Base-by-base conservation (phyloP, 2,113 vertebrate genomes). In the Hiodon alosoides region DNA sequence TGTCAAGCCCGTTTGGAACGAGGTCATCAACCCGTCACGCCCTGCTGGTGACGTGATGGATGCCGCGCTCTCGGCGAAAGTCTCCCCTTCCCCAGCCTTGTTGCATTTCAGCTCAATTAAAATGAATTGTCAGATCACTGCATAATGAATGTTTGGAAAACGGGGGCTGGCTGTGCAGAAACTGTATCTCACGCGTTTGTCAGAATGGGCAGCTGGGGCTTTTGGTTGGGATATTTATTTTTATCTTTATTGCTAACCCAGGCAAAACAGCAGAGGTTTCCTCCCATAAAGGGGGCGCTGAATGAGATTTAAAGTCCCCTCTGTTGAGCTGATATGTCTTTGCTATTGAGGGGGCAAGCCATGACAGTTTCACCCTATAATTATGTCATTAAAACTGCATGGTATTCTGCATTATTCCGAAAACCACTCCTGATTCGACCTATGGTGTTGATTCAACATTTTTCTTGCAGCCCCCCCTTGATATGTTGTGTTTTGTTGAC, bases 101-200 rank as follows among this genome's bases (percentile, higher is more conserved):
- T 70, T 57, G 52, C 13, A 46, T 70, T 70, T 70, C 53, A 46
- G 69, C 11, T 5, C 52, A 52, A 70, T 46, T 70, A 55, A 58
- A 70, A 55, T 58, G 5, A 57, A 69, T 57, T 17, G 69, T 1
- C 69, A 70, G 52, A 70, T 70, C 57, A 58, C 52, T 70, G 17
- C 54, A 31, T 52, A 70, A 46, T 70, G 55, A 70, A 70, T 70
- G 69, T 57, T 70, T 70, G n/a, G 53, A 10, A 70, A 16, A 57
- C 53, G 9, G 3, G 7, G 17, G 17, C 53, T 3, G 69, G 53
- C 16, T 16, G 17, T 46, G 9, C 13, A 53, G 69, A 46, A 6
- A 17, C 54, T 11, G 4, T 10, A 46, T 17, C 16, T 17, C 53
- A 16, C 16, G 50, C 55, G 14, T 67, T 67, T 52, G 54, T 67